phyloP scores from a whole-genome alignment of 2,797 vertebrate species.

The Tokudaia tokunoshimensis region DNA sequence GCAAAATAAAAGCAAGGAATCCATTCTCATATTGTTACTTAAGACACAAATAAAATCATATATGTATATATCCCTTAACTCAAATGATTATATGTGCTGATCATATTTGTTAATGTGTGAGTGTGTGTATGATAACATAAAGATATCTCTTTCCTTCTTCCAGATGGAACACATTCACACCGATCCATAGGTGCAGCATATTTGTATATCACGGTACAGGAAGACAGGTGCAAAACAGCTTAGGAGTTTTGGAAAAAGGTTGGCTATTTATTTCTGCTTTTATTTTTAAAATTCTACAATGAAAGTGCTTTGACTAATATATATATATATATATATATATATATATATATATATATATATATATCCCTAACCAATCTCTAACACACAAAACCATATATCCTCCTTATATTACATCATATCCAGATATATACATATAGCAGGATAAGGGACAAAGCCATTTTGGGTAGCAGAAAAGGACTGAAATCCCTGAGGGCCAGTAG shows the following conservation, averaged over 20 bases:
- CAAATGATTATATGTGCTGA: background rate
- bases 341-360: background rate
- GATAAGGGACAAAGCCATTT: background rate
- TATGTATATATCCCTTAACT: background rate
- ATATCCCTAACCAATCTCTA: background rate
- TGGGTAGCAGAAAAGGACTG: background rate
- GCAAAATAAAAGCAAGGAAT: background rate
- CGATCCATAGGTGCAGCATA: background rate
- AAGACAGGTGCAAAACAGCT: background rate
- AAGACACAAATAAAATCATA: conserved; percentile 19
- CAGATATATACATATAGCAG: background rate
- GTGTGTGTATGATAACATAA: background rate
- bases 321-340: background rate
- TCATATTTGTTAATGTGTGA: background rate
- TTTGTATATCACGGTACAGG: background rate
- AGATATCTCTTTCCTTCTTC: background rate
- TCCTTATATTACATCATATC: background rate
- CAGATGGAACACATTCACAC: background rate
- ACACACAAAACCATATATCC: background rate
- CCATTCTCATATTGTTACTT: background rate
- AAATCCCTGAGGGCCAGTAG: no score
- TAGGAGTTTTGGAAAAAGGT: background rate
- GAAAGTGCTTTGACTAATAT: background rate
- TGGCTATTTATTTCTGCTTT: background rate
- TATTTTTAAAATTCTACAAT: background rate